A percentile compares a stretch with the other conserved stretches of the same genome.
phyloP scores from a whole-genome alignment of 2,888 invertebrate species.

The Saturnia japonica region DNA sequence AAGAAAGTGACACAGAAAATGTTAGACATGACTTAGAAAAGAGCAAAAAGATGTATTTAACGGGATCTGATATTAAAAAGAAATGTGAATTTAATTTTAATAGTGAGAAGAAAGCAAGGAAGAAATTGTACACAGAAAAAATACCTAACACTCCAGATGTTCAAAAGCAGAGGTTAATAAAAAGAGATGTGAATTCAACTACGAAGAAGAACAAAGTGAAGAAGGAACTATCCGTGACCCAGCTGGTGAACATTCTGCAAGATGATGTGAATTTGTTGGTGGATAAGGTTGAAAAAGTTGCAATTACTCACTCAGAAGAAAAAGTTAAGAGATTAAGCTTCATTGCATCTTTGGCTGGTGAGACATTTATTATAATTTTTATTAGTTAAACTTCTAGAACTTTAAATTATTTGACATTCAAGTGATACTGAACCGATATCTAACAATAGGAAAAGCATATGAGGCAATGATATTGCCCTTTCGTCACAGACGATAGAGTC shows the following conservation, averaged over 20 bases:
- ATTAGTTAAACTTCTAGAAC: too few species aligned
- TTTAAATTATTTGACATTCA: too few species aligned
- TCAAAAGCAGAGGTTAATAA: constrained; percentile 39
- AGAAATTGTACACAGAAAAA: constrained; percentile 66
- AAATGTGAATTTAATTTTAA: constrained; percentile 67
- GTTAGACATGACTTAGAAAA: constrained; percentile 51
- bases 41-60: constrained; percentile 62
- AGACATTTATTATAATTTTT: constrained; percentile 13
- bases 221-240: constrained; percentile 65
- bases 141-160: constrained; percentile 52
- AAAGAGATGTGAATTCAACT: constrained; percentile 52
- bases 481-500: too few species aligned
- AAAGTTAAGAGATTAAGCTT: constrained; percentile 67
- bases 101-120: constrained; percentile 62
- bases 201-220: constrained; percentile 53
- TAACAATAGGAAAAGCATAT: too few species aligned
- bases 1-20: constrained; percentile 67
- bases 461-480: too few species aligned
- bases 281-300: constrained; percentile 50
- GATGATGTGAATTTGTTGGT: constrained; percentile 47
- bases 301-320: constrained; percentile 41
- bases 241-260: constrained; percentile 59
- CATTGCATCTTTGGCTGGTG: constrained; percentile 82
- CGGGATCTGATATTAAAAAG: constrained; percentile 59
- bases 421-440: too few species aligned